Evolutionary conservation across 2,888 invertebrate genomes (phyloP).

Genomic region (Agonopterix heracliana): DNA sequence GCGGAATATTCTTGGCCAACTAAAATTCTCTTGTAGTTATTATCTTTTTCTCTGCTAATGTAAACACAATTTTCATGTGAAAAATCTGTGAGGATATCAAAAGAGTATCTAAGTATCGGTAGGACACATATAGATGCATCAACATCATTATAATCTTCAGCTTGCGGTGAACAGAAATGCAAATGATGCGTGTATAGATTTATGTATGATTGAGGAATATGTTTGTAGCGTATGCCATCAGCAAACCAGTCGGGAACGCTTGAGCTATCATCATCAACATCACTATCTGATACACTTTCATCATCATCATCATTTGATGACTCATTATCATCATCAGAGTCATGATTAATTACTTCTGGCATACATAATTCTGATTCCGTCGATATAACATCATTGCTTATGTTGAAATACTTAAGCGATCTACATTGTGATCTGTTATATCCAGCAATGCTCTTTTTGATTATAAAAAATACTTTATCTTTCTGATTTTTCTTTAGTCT

Average conservation of each 20-base stretch:
- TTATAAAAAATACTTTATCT: constrained; percentile 68
- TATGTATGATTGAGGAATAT: constrained; percentile 80
- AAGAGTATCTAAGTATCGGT: constrained; percentile 78
- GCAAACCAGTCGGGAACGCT: constrained; percentile 79
- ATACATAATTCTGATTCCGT: constrained; percentile 14
- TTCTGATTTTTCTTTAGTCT: constrained; percentile 76
- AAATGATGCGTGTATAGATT: constrained; percentile 80
- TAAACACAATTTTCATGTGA: constrained; percentile 45
- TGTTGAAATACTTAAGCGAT: constrained; percentile 76
- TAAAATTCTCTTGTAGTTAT: constrained; percentile 40
- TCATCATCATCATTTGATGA: constrained; percentile 19
- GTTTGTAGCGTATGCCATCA: constrained; percentile 75
- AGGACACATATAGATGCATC: constrained; percentile 78
- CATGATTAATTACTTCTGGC: constrained; percentile 16
- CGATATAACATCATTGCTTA: constrained; percentile 17
- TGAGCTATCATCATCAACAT: constrained; percentile 29
- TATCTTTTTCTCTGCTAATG: constrained; percentile 49
- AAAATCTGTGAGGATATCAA: constrained; percentile 62
- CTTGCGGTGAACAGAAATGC: constrained; percentile 81
- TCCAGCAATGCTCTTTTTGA: constrained; percentile 78
- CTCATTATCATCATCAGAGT: constrained; percentile 18
- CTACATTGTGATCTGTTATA: constrained; percentile 78
- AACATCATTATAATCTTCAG: constrained; percentile 79
- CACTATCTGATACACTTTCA: constrained; percentile 19
- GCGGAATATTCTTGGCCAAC: constrained; percentile 38